Percentiles rank a stretch among this genome's conserved stretches.
phyloP scores from a whole-genome alignment of 1,140 invertebrate species.

The Diabrotica virgifera region DNA sequence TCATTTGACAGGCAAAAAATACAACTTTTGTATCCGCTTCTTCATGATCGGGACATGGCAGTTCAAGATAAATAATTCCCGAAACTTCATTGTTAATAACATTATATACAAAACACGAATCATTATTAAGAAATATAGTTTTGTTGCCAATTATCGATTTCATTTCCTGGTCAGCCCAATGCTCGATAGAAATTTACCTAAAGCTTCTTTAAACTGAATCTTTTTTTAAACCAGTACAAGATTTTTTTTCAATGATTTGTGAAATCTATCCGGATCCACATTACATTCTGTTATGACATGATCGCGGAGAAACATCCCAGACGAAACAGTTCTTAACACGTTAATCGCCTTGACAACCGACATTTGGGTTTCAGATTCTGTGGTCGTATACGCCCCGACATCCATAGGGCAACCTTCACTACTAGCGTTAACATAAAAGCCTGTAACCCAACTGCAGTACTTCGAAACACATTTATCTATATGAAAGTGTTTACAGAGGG shows the following conservation, averaged over 20 bases:
- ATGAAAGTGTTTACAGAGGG: too few relatives aligned
- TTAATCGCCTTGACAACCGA: too few relatives aligned
- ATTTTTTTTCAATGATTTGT: slow-evolving; percentile 8
- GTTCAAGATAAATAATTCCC: slow-evolving; percentile 17
- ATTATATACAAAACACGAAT: slow-evolving; percentile 15
- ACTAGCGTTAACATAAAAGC: too few relatives aligned
- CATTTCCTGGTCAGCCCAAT: slow-evolving; percentile 18
- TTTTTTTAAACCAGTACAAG: slow-evolving; percentile 20
- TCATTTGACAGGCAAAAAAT: too few relatives aligned
- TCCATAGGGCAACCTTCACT: too few relatives aligned
- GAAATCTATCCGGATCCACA: slow-evolving; percentile 7
- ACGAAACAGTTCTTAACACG: neutral
- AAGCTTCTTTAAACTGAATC: slow-evolving; percentile 25
- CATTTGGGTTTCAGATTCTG: too few relatives aligned
- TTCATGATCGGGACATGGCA: slow-evolving; percentile 16
- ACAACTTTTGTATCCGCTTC: slow-evolving; percentile 16
- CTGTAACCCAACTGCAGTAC: too few relatives aligned
- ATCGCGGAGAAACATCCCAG: too few relatives aligned
- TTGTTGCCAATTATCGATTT: slow-evolving; percentile 17
- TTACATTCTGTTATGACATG: slow-evolving; percentile 6
- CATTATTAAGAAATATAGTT: slow-evolving; percentile 22
- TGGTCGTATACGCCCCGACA: too few relatives aligned
- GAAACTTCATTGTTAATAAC: slow-evolving; percentile 21
- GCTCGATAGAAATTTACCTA: slow-evolving; percentile 25
- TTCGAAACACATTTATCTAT: too few relatives aligned